Conservation (phyloP, 53 echinoderm and acorn worm species). For the Luidia sarsii region DNA sequence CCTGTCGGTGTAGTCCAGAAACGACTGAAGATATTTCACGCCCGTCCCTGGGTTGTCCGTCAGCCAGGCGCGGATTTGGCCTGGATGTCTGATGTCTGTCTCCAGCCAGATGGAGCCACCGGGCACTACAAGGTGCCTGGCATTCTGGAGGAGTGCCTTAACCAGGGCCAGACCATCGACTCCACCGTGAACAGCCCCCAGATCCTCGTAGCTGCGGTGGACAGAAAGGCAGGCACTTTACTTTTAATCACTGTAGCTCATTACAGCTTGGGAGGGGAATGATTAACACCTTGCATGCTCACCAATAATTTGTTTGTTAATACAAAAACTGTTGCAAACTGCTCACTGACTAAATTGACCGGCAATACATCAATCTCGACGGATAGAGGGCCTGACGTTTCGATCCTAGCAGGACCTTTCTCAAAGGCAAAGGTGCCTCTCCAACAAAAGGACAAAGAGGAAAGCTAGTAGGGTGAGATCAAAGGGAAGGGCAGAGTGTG, state of each 20-base stretch:
- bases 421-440: too few relatives aligned
- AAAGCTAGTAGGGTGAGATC: too few relatives aligned
- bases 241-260: background rate
- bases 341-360: too few relatives aligned
- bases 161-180: constrained; percentile 72
- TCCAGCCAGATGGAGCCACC: constrained; percentile 85
- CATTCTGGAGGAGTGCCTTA: constrained; percentile 53
- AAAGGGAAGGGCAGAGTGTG: too few relatives aligned
- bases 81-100: constrained; percentile 76
- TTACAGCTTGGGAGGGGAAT: too few relatives aligned
- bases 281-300: too few relatives aligned
- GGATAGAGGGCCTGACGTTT: too few relatives aligned
- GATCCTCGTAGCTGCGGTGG: constrained; percentile 80
- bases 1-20: constrained; percentile 76
- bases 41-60: constrained; percentile 19
- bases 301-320: too few relatives aligned
- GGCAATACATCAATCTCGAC: too few relatives aligned
- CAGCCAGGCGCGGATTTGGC: constrained; percentile 49
- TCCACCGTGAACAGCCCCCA: constrained; percentile 70
- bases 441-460: too few relatives aligned
- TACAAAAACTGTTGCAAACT: too few relatives aligned
- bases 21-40: constrained; percentile 61
- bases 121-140: constrained; percentile 68
- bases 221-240: background rate
- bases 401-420: too few relatives aligned